Conservation (phyloP, 2,888 invertebrate species). For the Calephelis perditalis region DNA sequence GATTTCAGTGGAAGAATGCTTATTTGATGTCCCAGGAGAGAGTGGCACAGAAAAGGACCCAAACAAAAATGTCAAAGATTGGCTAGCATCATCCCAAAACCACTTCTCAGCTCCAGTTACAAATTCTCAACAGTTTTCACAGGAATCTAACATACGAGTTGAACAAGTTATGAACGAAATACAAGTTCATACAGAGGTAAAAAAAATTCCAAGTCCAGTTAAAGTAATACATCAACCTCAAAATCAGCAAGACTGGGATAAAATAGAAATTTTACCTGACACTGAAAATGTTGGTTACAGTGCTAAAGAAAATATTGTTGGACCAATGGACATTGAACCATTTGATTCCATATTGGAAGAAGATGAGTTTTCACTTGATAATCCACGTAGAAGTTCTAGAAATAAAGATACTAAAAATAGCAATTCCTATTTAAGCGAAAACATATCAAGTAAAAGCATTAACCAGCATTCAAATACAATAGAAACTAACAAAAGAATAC, state of each 20-base stretch:
- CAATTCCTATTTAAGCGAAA: slow-evolving; percentile 34
- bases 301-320: slow-evolving; percentile 45
- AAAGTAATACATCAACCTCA: slow-evolving; percentile 41
- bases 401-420: slow-evolving; percentile 44
- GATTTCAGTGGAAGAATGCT: slow-evolving; percentile 55
- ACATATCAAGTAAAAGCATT: slow-evolving; percentile 38
- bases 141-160: slow-evolving; percentile 36
- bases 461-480: slow-evolving; percentile 35
- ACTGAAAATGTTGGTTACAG: slow-evolving; percentile 37
- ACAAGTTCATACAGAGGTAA: slow-evolving; percentile 44
- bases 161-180: slow-evolving; percentile 47
- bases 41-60: slow-evolving; percentile 40
- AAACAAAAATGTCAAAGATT: slow-evolving; percentile 57
- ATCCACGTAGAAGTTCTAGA: slow-evolving; percentile 59
- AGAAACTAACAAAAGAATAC: slow-evolving; percentile 38
- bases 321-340: slow-evolving; percentile 51
- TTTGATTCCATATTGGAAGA: slow-evolving; percentile 41
- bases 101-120: slow-evolving; percentile 55
- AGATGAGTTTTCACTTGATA: slow-evolving; percentile 44
- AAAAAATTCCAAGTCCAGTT: slow-evolving; percentile 37
- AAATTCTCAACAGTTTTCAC: slow-evolving; percentile 43
- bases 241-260: slow-evolving; percentile 65
- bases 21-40: slow-evolving; percentile 37
- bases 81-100: slow-evolving; percentile 62
- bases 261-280: slow-evolving; percentile 57